Base-by-base conservation (phyloP, 1,140 invertebrate genomes). In the Drosophila carrolli region DNA sequence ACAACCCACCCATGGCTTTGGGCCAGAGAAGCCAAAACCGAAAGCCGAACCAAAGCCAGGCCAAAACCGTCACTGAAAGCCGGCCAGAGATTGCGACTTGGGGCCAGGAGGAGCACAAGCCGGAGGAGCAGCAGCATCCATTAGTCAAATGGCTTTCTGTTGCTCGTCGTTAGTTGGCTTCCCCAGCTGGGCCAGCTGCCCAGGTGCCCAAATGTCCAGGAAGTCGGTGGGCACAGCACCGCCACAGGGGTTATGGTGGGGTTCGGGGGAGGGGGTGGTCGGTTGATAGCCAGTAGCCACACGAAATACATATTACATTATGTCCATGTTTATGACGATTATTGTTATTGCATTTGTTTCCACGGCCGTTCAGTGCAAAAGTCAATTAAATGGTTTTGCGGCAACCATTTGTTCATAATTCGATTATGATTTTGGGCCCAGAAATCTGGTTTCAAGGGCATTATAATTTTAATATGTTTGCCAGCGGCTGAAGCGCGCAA, bases 71-170 rank as follows among this genome's bases (percentile, higher is more conserved):
- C 68, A 62, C 77, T 81, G 67, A 84, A 85, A 86, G 68, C 74
- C 47, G 67, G 27, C 62, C 68, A 75, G 66, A 72, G 75, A 78
- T 75, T 72, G 73, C 46, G 54, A 38, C 48, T 62, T 53, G 66
- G 41, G 37, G n/a, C 29, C 13, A 47, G 32, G 27, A 41, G 37
- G 37, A 40, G 19, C 10, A 29, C 16, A 29, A n/a, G 23, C 38
- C 35, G 43, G 11, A 37, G 51, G 27, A 54, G 71, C 55, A 63
- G 56, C 66, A 83, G 71, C 78, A 76, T 79, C 83, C 83, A 86
- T 86, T 86, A 86, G 83, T 86, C 83, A 88, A 86, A 86, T 86
- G 83, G 83, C 66, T 82, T 81, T 81, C 78, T 72, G 73, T 58
- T 73, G 71, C 53, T 70, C 59, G 57, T 61, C 81, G 82, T 77